Conservation (phyloP, 1,140 invertebrate species). For the Tribolium castaneum region DNA sequence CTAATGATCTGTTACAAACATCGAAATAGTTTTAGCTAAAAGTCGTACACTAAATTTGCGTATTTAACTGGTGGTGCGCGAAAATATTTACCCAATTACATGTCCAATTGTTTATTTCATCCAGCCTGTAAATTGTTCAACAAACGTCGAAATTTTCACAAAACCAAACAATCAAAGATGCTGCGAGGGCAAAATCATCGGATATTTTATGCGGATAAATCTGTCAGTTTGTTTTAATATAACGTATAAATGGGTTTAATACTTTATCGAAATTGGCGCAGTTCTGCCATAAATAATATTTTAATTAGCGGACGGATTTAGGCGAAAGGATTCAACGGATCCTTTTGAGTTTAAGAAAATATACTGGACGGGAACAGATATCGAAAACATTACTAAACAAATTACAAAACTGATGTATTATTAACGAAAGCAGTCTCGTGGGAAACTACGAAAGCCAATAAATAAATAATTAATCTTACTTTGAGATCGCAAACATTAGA, state of each 20-base stretch:
- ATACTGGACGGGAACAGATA: not conserved
- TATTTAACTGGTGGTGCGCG: conserved; percentile 19
- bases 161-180: conserved; percentile 46
- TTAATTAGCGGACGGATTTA: not conserved
- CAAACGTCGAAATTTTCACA: conserved; percentile 43
- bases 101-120: conserved; percentile 38
- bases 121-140: conserved; percentile 41
- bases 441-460: not conserved
- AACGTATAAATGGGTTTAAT: conserved; percentile 26
- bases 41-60: conserved; percentile 11
- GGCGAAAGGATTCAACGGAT: not conserved
- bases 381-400: not conserved
- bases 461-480: conserved; percentile 18
- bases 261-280: conserved; percentile 19
- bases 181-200: conserved; percentile 8
- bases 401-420: not conserved
- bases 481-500: not conserved
- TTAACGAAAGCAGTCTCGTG: conserved; percentile 11
- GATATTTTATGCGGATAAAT: conserved; percentile 43
- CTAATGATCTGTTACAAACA: conserved; percentile 32
- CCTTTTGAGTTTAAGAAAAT: not conserved
- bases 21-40: conserved; percentile 14
- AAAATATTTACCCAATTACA: conserved; percentile 45
- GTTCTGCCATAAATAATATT: not conserved
- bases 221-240: conserved; percentile 38